Percentiles rank a stretch among this genome's conserved stretches.
These are phyloP conservation scores for Euplexia lucipara DNA, from an alignment of 2,888 invertebrate genomes.

Conservation along the genomic window DNA sequence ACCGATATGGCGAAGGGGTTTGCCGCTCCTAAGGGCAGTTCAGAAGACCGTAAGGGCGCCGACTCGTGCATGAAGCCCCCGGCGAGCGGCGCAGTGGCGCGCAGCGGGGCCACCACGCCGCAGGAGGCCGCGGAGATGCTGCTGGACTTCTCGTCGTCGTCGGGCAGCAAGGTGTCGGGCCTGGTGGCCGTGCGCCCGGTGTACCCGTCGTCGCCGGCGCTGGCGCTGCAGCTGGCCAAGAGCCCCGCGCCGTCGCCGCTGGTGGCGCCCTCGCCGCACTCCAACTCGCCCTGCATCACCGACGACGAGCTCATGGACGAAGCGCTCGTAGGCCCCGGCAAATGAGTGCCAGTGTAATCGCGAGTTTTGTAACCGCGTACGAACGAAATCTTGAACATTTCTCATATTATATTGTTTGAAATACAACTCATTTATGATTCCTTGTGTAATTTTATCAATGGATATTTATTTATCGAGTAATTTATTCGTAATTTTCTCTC, in stretches of 20 bases:
- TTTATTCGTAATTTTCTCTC: constrained; percentile 56
- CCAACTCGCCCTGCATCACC: constrained; percentile 95
- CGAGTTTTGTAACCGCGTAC: constrained; percentile 19
- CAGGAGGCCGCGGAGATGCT: constrained; percentile 93
- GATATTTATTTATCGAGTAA: constrained; percentile 61
- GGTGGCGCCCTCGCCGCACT: constrained; percentile 92
- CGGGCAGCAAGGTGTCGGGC: constrained; percentile 90
- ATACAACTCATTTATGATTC: constrained; percentile 45
- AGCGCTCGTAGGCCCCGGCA: constrained; percentile 95
- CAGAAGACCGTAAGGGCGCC: constrained; percentile 87
- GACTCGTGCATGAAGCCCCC: constrained; percentile 88
- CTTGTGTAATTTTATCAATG: constrained; percentile 59
- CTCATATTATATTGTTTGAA: constrained; percentile 44
- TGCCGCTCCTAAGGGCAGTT: constrained; percentile 84
- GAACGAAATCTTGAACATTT: constrained; percentile 35
- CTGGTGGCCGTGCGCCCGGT: constrained; percentile 90
- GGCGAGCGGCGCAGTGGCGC: constrained; percentile 83
- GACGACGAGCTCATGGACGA: constrained; percentile 98
- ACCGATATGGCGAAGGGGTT: constrained; percentile 88
- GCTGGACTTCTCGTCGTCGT: constrained; percentile 92
- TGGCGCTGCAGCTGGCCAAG: constrained; percentile 94
- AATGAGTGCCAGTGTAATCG: constrained; percentile 85
- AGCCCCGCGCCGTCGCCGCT: constrained; percentile 94
- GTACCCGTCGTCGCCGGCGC: constrained; percentile 91
- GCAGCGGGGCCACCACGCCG: constrained; percentile 87